Conservation (phyloP, 1,140 invertebrate species). For the Zaprionus ghesquierei region DNA sequence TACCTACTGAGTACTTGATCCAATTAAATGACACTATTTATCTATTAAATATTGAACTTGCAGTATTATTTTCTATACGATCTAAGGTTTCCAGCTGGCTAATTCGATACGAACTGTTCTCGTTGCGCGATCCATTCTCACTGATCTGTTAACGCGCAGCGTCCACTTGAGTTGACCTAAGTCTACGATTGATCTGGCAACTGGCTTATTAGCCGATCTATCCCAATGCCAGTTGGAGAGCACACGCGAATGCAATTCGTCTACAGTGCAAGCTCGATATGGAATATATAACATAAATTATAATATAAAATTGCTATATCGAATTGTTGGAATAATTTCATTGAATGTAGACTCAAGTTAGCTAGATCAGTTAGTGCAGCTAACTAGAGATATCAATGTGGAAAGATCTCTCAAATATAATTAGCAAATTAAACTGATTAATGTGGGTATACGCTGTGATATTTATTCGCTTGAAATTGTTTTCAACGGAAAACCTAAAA, state of each 20-base stretch:
- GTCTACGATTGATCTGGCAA: conserved; percentile 19
- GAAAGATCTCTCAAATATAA: background rate
- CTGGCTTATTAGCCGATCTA: conserved; percentile 25
- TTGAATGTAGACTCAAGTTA: background rate
- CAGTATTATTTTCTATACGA: background rate
- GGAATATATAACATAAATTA: background rate
- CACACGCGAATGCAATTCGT: conserved; percentile 13
- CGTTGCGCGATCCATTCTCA: conserved; percentile 9
- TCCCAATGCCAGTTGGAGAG: conserved; percentile 15
- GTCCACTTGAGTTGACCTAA: conserved; percentile 15
- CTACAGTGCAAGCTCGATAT: background rate
- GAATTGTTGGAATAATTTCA: background rate
- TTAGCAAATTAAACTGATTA: background rate
- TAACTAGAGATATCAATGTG: background rate
- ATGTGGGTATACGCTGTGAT: background rate
- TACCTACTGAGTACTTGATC: background rate
- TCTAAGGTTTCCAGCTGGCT: background rate
- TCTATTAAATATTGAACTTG: background rate
- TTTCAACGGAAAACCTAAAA: background rate
- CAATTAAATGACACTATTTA: background rate
- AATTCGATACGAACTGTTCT: conserved; percentile 7
- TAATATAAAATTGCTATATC: background rate
- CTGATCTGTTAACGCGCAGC: conserved; percentile 11
- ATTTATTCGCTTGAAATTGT: background rate
- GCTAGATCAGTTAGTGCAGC: background rate